Evolutionary conservation across 2,113 vertebrate genomes (phyloP), one percentile per base, ranked within the genome.

Genomic region (Heliornis fulica): DNA sequence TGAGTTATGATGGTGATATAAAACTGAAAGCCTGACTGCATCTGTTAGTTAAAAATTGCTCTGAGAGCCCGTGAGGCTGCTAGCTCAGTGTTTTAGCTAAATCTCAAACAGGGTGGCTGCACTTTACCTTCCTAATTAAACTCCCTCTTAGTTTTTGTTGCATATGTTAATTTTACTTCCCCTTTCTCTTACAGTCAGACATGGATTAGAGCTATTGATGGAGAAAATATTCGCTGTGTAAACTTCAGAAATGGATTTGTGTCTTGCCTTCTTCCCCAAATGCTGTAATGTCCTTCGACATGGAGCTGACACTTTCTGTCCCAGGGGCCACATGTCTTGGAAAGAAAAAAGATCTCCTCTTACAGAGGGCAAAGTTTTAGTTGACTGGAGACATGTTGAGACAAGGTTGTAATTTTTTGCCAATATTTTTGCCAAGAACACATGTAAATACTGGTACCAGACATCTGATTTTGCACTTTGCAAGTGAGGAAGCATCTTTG

Each of bases 1-100:
- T 96, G 96, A 96, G 90, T 97, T 97, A 97, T 95, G 94, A 72
- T 1, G 40, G 94, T 38, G 91, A 94, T 93, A 95, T 94, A 97
- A 95, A 96, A 95, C 46, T 56, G 95, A 94, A 93, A 96, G 91
- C 96, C 89, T 92, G 88, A 71, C 83, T 89, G 83, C 96, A 97
- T 96, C 93, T 93, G 96, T 96, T 95, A 81, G 88, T 96, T 93
- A 90, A 94, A 96, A 95, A 92, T 82, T 90, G 89, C 92, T 92
- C 83, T 53, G 95, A 93, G 92, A 92, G 77, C 43, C 56, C 28
- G 68, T 68, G 76, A 90, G 85, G 53, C 72, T 46, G 65, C 0
- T 53, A 69, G 86, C 48, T 69, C 53, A 3, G 48, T 68, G 88
- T 51, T 17, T 90, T 22, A 38, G 76, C 64, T 59, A 65, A 68